Conservation (phyloP, 2,888 invertebrate species). For the Trachelus tabidus region DNA sequence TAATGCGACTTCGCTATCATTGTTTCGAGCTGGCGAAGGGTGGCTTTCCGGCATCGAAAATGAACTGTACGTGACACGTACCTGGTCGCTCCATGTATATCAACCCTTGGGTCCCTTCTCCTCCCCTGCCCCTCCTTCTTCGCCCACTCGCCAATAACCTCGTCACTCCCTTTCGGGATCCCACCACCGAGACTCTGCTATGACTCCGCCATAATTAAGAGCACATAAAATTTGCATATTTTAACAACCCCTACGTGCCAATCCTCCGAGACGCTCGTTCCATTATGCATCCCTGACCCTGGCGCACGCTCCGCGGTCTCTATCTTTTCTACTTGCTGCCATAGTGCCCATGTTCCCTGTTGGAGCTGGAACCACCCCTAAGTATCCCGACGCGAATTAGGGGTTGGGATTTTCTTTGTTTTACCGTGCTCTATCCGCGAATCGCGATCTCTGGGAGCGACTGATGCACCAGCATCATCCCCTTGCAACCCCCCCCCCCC, state of each 20-base stretch:
- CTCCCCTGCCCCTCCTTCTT: background rate
- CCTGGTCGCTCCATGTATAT: background rate
- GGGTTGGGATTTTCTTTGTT: background rate
- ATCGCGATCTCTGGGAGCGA: background rate
- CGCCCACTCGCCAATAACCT: background rate
- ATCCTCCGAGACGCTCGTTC: conserved; percentile 17
- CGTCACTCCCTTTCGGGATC: background rate
- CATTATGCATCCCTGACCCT: conserved; percentile 19
- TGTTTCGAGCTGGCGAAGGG: conserved; percentile 5
- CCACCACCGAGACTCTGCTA: conserved; percentile 8
- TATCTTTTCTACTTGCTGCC: background rate
- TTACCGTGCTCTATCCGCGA: background rate
- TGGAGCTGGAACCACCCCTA: background rate
- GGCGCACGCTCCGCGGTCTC: background rate
- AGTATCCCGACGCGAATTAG: conserved; percentile 13
- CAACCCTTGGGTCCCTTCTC: background rate
- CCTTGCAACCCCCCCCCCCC: too few species aligned
- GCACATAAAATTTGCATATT: conserved; percentile 21
- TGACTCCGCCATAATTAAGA: conserved; percentile 18
- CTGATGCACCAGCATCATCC: background rate
- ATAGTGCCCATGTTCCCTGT: background rate
- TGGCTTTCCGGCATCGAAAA: conserved; percentile 15
- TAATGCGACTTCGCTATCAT: conserved; percentile 5
- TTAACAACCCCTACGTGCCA: conserved; percentile 23
- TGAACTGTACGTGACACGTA: conserved; percentile 20